phyloP scores from a whole-genome alignment of 2,888 invertebrate species.

The Leptopilina myrica region DNA sequence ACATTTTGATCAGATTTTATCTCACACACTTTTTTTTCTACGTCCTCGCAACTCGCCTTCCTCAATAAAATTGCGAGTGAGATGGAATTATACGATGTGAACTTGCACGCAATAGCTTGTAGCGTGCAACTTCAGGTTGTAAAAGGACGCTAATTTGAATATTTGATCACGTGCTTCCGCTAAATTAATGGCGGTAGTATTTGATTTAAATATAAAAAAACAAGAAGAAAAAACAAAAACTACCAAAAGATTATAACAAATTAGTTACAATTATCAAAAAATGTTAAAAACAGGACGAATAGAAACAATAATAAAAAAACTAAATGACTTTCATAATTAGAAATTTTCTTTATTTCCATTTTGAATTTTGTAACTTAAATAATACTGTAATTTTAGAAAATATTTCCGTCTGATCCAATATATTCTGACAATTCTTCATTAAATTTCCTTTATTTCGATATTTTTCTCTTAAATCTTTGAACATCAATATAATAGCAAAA shows the following conservation, averaged over 20 bases:
- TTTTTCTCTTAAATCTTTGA: not conserved
- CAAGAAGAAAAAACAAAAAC: too few species aligned
- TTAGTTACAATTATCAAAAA: too few species aligned
- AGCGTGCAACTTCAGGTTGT: not conserved
- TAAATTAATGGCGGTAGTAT: too few species aligned
- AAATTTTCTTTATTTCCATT: not conserved
- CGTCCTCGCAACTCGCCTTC: not conserved
- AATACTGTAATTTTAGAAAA: constrained; percentile 3
- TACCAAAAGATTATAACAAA: too few species aligned
- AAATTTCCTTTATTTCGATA: not conserved
- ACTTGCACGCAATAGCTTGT: not conserved
- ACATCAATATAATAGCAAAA: not conserved
- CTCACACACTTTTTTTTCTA: not conserved
- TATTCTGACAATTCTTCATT: not conserved
- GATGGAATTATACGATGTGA: not conserved
- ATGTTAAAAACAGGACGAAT: too few species aligned
- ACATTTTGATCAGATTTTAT: constrained; percentile 17
- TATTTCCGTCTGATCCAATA: not conserved
- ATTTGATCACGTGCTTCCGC: not conserved
- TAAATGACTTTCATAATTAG: too few species aligned
- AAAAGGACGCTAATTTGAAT: constrained; percentile 6
- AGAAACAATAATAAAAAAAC: too few species aligned
- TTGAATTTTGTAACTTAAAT: not conserved
- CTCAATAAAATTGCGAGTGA: not conserved
- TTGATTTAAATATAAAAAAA: too few species aligned